phyloP scores from a whole-genome alignment of 2,888 invertebrate species.

The Stramonita haemastoma region DNA sequence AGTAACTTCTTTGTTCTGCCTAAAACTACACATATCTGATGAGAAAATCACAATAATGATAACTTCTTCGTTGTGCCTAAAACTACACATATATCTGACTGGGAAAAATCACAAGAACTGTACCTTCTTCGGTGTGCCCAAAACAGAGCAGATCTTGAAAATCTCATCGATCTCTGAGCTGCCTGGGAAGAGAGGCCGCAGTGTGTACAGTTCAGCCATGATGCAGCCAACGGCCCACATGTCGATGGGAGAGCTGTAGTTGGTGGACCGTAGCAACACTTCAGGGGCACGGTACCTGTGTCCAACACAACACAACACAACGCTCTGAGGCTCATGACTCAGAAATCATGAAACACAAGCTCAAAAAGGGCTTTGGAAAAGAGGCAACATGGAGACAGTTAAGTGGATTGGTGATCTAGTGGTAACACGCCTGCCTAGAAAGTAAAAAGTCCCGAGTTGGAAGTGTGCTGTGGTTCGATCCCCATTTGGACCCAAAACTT shows the following conservation, averaged over 20 bases:
- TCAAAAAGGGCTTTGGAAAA: too few relatives aligned
- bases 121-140: constrained; percentile 94
- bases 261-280: constrained; percentile 95
- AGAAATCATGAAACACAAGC: too few relatives aligned
- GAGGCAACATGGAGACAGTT: too few relatives aligned
- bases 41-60: neutral
- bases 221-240: constrained; percentile 99
- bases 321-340: neutral
- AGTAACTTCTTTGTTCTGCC: too few relatives aligned
- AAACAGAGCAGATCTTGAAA: constrained; percentile 93
- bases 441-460: too few relatives aligned
- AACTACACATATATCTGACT: constrained; percentile 76
- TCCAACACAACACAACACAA: neutral
- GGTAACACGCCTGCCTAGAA: too few relatives aligned
- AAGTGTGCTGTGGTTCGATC: too few relatives aligned
- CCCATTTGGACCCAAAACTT: too few relatives aligned
- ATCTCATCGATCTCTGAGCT: constrained; percentile 97
- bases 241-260: constrained; percentile 97
- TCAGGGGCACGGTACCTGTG: constrained; percentile 93
- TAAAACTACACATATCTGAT: too few relatives aligned
- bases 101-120: neutral
- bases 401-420: too few relatives aligned
- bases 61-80: constrained; percentile 94
- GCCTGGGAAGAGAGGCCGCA: constrained; percentile 96
- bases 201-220: constrained; percentile 96